Evolutionary conservation across 2,797 vertebrate genomes (phyloP).

Genomic region (Mionectes olivaceus): DNA sequence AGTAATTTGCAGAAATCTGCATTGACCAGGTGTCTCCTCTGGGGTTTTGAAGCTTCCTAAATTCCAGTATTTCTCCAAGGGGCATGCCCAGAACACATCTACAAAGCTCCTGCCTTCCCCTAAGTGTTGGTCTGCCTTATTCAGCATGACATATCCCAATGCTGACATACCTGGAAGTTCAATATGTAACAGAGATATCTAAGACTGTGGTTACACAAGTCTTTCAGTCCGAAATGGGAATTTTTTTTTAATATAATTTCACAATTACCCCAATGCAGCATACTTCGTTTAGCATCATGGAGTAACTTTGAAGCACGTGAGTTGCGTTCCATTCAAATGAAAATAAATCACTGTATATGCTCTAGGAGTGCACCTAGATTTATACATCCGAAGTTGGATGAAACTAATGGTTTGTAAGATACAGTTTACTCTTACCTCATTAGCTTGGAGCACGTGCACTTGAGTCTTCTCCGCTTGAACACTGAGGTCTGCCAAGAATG

Average conservation of each 20-base stretch:
- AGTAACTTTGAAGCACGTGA: background rate
- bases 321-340: background rate
- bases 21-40: background rate
- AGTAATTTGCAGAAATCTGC: background rate
- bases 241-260: background rate
- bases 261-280: background rate
- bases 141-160: background rate
- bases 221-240: background rate
- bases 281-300: background rate
- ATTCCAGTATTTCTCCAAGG: background rate
- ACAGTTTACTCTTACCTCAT: background rate
- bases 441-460: background rate
- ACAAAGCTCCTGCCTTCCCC: background rate
- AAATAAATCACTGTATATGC: background rate
- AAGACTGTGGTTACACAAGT: background rate
- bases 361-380: background rate
- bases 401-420: background rate
- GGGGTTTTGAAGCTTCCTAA: background rate
- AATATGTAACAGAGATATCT: background rate
- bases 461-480: background rate
- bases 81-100: background rate
- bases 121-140: background rate
- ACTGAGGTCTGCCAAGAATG: background rate
- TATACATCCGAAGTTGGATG: background rate
- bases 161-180: background rate